Evolutionary conservation across 2,797 vertebrate genomes (phyloP).

Genomic region (Sciurus vulgaris): DNA sequence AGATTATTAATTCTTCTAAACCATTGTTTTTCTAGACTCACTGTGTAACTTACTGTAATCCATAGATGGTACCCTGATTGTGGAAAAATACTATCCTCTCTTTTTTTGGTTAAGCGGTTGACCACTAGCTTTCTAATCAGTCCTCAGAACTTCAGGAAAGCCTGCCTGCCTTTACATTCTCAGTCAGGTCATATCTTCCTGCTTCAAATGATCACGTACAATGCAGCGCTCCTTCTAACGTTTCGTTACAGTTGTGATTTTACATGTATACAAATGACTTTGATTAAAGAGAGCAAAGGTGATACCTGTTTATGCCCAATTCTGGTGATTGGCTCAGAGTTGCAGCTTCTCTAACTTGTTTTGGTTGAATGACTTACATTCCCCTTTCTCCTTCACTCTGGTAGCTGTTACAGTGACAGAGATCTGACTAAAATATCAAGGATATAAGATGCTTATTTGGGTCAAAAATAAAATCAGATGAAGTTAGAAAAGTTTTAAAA

Average conservation of each 20-base stretch:
- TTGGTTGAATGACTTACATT: conserved; percentile 24
- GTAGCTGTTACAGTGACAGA: neutral
- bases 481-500: neutral
- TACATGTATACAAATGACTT: neutral
- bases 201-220: neutral
- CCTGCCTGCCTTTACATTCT: neutral
- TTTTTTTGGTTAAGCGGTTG: neutral
- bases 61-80: neutral
- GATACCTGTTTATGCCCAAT: conserved; percentile 6
- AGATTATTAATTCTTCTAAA: neutral
- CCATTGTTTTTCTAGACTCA: neutral
- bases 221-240: neutral
- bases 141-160: neutral
- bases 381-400: neutral
- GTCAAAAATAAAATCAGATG: neutral
- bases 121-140: neutral
- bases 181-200: neutral
- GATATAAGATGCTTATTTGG: neutral
- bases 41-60: neutral
- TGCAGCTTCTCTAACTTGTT: conserved; percentile 10
- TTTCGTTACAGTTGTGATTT: neutral
- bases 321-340: conserved; percentile 7
- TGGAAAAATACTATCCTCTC: neutral
- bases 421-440: neutral
- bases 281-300: neutral